phyloP scores from a whole-genome alignment of 2,113 vertebrate genomes.

The Brachirus orientalis region DNA sequence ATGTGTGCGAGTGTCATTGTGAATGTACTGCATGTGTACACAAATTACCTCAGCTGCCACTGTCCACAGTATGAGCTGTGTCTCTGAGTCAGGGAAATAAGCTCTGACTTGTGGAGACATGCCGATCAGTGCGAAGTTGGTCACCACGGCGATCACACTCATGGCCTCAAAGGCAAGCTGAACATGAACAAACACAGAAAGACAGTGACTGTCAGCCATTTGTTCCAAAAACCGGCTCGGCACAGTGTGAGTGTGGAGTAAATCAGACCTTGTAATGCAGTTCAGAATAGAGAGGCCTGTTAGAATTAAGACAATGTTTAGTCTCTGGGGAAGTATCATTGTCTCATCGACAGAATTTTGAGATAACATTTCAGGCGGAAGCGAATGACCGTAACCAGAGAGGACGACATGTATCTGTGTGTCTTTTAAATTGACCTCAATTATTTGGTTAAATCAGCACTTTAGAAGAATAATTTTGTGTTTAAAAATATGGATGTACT shows the following conservation, averaged over 20 bases:
- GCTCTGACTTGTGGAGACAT: slow-evolving; percentile 93
- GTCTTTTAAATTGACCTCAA: neutral
- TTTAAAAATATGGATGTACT: no score
- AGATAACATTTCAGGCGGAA: neutral
- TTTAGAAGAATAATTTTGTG: neutral
- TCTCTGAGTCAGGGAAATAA: slow-evolving; percentile 87
- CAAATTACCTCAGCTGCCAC: slow-evolving; percentile 91
- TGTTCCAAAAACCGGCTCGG: neutral
- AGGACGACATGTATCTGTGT: neutral
- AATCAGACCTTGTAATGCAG: neutral
- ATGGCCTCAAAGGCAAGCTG: slow-evolving; percentile 98
- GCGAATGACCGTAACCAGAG: neutral
- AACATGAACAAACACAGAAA: slow-evolving; percentile 17
- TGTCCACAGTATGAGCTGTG: slow-evolving; percentile 89
- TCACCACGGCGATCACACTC: slow-evolving; percentile 94
- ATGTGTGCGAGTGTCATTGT: neutral
- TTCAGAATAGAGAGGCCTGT: neutral
- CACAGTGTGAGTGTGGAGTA: neutral
- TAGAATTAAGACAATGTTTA: slow-evolving; percentile 13
- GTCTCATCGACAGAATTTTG: neutral
- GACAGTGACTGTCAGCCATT: neutral
- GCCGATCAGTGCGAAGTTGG: slow-evolving; percentile 95
- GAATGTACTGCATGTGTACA: no score
- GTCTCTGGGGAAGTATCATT: neutral
- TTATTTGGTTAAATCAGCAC: neutral